phyloP scores from a whole-genome alignment of 2,888 invertebrate species.

The Orgyia antiqua region DNA sequence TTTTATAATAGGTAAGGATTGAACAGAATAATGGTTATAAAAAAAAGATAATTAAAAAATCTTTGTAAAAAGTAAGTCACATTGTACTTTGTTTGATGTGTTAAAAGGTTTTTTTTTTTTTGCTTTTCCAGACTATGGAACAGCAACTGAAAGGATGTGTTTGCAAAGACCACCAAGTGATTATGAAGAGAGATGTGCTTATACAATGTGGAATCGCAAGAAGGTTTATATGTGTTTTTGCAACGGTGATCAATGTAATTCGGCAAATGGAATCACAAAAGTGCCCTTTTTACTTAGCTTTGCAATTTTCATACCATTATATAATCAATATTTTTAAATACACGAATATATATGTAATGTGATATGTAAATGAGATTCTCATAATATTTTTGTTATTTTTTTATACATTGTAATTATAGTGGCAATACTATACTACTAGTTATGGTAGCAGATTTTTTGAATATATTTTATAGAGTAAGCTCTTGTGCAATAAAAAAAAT shows the following conservation, averaged over 20 bases:
- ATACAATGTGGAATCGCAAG: conserved; percentile 88
- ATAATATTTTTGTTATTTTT: no score
- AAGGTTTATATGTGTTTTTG: conserved; percentile 95
- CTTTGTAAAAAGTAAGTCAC: no score
- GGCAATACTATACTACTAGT: no score
- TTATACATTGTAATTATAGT: no score
- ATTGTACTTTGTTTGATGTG: no score
- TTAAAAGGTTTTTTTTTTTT: no score
- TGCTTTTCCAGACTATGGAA: conserved; percentile 87
- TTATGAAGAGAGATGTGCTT: conserved; percentile 92
- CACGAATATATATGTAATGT: neutral
- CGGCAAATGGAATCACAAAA: conserved; percentile 31
- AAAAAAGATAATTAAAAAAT: no score
- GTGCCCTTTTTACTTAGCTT: conserved; percentile 30
- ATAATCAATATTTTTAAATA: conserved; percentile 23
- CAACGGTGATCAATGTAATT: conserved; percentile 91
- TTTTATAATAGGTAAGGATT: no score
- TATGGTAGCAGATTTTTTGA: no score
- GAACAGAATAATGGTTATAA: no score
- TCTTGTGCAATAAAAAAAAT: no score
- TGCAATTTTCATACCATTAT: conserved; percentile 31
- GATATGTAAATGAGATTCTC: conserved; percentile 1
- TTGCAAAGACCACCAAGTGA: conserved; percentile 92
- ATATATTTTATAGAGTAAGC: no score
- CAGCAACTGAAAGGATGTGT: conserved; percentile 92